Base-by-base conservation (phyloP, 1,140 invertebrate species). In the Scaptomyza hsui region DNA sequence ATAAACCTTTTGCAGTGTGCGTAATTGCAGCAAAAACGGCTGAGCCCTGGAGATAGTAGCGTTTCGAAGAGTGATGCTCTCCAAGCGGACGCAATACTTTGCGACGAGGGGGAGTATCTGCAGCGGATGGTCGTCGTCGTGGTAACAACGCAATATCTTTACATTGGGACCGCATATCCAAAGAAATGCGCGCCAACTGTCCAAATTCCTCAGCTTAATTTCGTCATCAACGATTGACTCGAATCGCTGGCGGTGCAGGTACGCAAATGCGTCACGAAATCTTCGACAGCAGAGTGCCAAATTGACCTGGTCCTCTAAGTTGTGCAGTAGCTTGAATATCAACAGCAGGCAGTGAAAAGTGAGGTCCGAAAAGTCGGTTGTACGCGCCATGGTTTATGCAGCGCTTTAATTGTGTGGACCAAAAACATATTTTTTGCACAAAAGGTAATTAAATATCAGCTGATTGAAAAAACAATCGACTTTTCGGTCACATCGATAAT, bases 181-280 rank as follows among this genome's bases (percentile, higher is more conserved):
- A 1, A 86, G 12, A 41, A 86, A 88, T 7, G 77, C 76, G 42
- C 75, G 82, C 81, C 82, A 86, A 16, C 81, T 82, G 18, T 86
- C 81, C 3, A 81, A 42, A 37, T 45, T 81, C 4, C 60, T 62
- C 0, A 86, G 29, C 21, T 71, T 88, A 1, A 72, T 75, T 1
- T 86, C 73, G 18, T 49, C 74, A 47, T 86, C 81, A 12, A 75
- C 51, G 2, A 86, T 63, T 26, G 74, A 59, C 6, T 61, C 53
- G 26, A 81, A 86, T 35, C 76, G 74, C 5, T 64, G 42, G 1
- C 60, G 69, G 9, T 88, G 78, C 32, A 88, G 37, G 7, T 75
- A 49, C 3, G 86, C 65, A 18, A 86, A 86, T 9, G 82, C 82
- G 44, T 86, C 77, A 10, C 81, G 74, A 45, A 86, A 88, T 13